Evolutionary conservation across 1,140 invertebrate species (phyloP), one percentile per base, ranked within the genome.

Genomic region (Ditylenchus dipsaci): DNA sequence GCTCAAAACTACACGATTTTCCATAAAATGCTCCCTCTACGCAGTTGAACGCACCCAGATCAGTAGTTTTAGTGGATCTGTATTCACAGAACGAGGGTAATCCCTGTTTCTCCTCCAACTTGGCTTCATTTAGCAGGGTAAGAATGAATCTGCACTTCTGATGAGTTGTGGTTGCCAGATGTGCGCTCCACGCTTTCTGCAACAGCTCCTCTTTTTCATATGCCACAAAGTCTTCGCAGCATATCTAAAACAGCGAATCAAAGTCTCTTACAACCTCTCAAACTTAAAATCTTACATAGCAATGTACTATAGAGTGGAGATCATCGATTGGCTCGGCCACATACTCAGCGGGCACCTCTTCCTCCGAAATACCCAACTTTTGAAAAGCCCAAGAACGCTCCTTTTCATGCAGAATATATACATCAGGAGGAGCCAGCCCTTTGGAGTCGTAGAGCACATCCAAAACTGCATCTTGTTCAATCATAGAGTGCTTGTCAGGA

Each of bases 161-260:
- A 74, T 69, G 68, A 29, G 11, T 49, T 1, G 43, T 62, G 15
- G 68, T 72, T 7, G 69, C 43, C 17, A 69, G 9, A 33, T 69
- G 68, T 3, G 53, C 58, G 27, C 42, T 43, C 68, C 68, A 69
- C 5, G 68, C 71, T 1, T 69, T 30, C 21, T 71, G 68, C 11
- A 72, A 53, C 15, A 72, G 21, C 7, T 69, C 67, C 26, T 56
- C 67, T 42, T 69, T 72, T 38, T 42, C 58, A 26, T 72, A 74
- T 1, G 71, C 69, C 21, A 69, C 11, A 27, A 69, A 69, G 0
- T 23, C 67, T 21, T 69, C 68, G 0, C 68, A 33, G 9, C 68
- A 69, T 15, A 73, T 27, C 67, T 68, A 8, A 58, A 73, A 69
- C 1, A 27, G n/a, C n/a, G n/a, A n/a, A n/a, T n/a, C n/a, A n/a